Percentiles rank a stretch among this genome's conserved stretches.
Evolutionary conservation across 2,797 vertebrate species (phyloP).

Genomic region (Melanotaenia boesemani): DNA sequence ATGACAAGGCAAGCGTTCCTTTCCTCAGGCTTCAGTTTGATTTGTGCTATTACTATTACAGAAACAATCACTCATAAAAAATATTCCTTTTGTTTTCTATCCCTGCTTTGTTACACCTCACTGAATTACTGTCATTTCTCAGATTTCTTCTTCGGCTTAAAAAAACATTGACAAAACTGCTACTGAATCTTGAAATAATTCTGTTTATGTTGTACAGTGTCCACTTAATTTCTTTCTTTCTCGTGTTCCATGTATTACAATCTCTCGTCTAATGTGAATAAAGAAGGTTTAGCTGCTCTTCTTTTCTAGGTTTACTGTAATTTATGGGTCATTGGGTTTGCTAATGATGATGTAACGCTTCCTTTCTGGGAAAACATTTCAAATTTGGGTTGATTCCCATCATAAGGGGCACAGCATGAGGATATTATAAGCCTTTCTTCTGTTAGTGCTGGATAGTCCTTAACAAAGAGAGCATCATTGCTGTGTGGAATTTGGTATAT

Average conservation of each 20-base stretch:
- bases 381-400: slow-evolving; percentile 31
- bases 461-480: slow-evolving; percentile 19
- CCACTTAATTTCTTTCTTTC: not conserved
- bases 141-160: slow-evolving; percentile 5
- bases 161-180: not conserved
- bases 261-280: not conserved
- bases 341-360: slow-evolving; percentile 23
- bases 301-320: not conserved
- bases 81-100: slow-evolving; percentile 8
- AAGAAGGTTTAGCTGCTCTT: not conserved
- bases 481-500: slow-evolving; percentile 20
- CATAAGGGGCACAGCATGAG: slow-evolving; percentile 15
- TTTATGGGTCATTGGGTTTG: slow-evolving; percentile 32
- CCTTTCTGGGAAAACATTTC: slow-evolving; percentile 24
- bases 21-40: slow-evolving; percentile 20
- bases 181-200: not conserved
- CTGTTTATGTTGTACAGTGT: not conserved
- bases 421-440: not conserved
- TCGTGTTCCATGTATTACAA: not conserved
- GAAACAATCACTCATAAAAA: slow-evolving; percentile 30
- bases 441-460: slow-evolving; percentile 8
- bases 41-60: slow-evolving; percentile 16
- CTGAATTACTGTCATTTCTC: slow-evolving; percentile 4
- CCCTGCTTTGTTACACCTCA: slow-evolving; percentile 10
- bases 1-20: slow-evolving; percentile 23